phyloP scores from a whole-genome alignment of 2,113 vertebrate species.

The Herpailurus yagouaroundi region DNA sequence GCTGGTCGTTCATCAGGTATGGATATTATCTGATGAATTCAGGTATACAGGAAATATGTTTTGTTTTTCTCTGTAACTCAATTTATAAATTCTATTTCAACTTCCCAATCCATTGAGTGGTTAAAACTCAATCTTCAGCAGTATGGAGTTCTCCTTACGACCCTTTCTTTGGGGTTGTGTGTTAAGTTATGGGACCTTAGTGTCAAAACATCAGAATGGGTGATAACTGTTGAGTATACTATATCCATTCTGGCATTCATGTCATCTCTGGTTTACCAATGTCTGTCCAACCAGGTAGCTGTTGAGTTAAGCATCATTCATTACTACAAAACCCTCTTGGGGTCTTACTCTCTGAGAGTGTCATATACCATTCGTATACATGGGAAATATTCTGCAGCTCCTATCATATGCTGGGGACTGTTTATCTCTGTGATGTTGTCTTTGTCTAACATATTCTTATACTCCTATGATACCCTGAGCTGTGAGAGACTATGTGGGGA shows the following conservation, averaged over 20 bases:
- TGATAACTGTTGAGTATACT: neutral
- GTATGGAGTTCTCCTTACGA: neutral
- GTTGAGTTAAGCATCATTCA: neutral
- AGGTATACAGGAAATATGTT: neutral
- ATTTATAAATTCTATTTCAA: neutral
- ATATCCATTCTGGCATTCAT: neutral
- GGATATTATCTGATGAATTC: slow-evolving; percentile 5
- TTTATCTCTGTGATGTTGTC: neutral
- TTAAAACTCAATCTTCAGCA: slow-evolving; percentile 13
- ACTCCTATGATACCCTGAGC: neutral
- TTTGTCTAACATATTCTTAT: neutral
- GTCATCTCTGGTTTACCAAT: neutral
- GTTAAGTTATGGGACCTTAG: neutral
- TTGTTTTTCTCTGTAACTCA: slow-evolving; percentile 19
- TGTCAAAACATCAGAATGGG: slow-evolving; percentile 31
- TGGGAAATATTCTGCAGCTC: neutral
- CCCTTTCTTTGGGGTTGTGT: neutral
- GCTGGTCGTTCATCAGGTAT: slow-evolving; percentile 9
- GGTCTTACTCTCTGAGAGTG: neutral
- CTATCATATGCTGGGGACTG: neutral
- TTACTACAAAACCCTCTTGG: neutral
- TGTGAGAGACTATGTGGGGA: neutral
- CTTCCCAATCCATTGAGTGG: neutral
- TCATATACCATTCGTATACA: neutral
- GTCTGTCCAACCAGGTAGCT: neutral